These are phyloP conservation scores for Dolichoris vasculosae DNA, from an alignment of 1,140 invertebrate genomes.

Conservation along the genomic window DNA sequence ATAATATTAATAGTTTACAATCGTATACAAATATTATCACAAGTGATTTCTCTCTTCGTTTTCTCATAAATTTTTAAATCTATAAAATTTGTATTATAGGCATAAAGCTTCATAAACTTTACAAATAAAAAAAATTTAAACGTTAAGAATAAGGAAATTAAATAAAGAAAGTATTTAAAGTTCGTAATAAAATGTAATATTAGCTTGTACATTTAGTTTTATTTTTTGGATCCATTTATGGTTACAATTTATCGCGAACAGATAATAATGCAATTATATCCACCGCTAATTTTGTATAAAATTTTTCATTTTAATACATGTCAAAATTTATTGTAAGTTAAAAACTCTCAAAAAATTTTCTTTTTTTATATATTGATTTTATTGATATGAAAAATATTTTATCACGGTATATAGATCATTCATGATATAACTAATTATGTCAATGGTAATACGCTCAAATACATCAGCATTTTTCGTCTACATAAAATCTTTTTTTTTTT, in stretches of 20 bases:
- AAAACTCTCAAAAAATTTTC: neutral
- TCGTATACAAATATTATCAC: too few species aligned
- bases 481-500: neutral
- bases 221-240: too few species aligned
- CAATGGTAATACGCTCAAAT: neutral
- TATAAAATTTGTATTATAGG: neutral
- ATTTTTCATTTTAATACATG: neutral
- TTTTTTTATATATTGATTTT: neutral
- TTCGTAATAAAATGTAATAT: neutral
- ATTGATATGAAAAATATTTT: slow-evolving; percentile 21
- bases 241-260: too few species aligned
- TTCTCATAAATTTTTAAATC: neutral
- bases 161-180: neutral
- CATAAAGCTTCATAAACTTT: neutral
- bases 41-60: neutral
- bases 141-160: neutral
- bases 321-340: neutral
- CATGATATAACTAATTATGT: slow-evolving; percentile 2
- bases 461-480: neutral
- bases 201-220: too few species aligned
- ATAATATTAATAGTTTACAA: slow-evolving; percentile 9
- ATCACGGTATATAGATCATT: slow-evolving; percentile 15
- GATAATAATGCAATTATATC: too few species aligned
- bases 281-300: too few species aligned
- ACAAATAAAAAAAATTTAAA: neutral